phyloP scores from a whole-genome alignment of 2,888 invertebrate genomes.

The Drosophila koepferae region DNA sequence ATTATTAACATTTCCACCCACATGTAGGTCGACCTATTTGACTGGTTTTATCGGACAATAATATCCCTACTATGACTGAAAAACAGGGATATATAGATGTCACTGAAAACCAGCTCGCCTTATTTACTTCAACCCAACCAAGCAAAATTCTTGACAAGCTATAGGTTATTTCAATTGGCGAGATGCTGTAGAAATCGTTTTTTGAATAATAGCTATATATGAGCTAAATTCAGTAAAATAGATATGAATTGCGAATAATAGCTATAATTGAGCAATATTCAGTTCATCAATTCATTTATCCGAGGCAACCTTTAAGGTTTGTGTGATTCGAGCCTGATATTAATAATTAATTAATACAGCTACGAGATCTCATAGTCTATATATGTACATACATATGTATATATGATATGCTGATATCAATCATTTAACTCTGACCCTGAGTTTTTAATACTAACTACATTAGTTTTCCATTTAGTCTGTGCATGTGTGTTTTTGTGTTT shows the following conservation, averaged over 20 bases:
- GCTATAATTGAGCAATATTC: background rate
- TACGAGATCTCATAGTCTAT: background rate
- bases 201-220: background rate
- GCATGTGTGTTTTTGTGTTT: background rate
- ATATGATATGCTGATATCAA: background rate
- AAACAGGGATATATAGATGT: background rate
- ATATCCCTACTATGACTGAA: background rate
- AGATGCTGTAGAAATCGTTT: background rate
- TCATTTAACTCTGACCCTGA: slow-evolving; percentile 12
- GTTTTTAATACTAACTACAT: slow-evolving; percentile 2
- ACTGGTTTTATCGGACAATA: background rate
- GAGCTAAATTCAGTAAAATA: background rate
- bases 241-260: background rate
- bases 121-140: too few species aligned
- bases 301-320: background rate
- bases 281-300: background rate
- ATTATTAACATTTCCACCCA: background rate
- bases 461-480: slow-evolving; percentile 2
- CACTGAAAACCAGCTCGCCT: background rate
- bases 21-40: background rate
- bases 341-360: background rate
- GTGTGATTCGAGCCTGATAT: background rate
- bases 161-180: background rate
- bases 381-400: background rate
- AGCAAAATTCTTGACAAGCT: too few species aligned